phyloP scores from a whole-genome alignment of 2,113 vertebrate genomes.

The Casuarius casuarius region DNA sequence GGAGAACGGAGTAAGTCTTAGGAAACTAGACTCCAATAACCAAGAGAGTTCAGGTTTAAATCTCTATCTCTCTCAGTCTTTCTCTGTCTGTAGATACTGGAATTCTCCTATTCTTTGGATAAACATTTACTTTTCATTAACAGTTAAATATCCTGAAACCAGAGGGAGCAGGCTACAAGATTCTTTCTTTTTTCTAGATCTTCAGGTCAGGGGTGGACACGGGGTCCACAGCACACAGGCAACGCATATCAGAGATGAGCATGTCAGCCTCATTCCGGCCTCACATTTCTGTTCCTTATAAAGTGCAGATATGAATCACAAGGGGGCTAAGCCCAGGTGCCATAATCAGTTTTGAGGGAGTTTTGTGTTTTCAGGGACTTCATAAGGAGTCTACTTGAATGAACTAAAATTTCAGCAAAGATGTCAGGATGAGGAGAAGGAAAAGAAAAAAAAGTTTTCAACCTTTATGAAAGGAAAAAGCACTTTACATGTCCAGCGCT shows the following conservation, averaged over 20 bases:
- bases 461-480: neutral
- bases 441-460: neutral
- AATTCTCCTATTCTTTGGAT: neutral
- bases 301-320: neutral
- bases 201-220: neutral
- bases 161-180: neutral
- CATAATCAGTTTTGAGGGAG: neutral
- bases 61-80: neutral
- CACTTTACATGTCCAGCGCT: neutral
- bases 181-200: neutral
- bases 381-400: neutral
- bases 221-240: fast-evolving
- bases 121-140: neutral
- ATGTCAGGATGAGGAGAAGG: neutral
- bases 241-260: fast-evolving
- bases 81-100: neutral
- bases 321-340: neutral
- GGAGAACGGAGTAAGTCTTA: neutral
- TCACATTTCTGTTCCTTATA: neutral
- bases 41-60: neutral
- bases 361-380: neutral
- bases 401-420: neutral
- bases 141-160: neutral
- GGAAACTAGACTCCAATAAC: neutral
- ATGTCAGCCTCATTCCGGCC: fast-evolving